Base-by-base conservation (phyloP, 2,113 vertebrate species). In the Dipodomys stephensi region DNA sequence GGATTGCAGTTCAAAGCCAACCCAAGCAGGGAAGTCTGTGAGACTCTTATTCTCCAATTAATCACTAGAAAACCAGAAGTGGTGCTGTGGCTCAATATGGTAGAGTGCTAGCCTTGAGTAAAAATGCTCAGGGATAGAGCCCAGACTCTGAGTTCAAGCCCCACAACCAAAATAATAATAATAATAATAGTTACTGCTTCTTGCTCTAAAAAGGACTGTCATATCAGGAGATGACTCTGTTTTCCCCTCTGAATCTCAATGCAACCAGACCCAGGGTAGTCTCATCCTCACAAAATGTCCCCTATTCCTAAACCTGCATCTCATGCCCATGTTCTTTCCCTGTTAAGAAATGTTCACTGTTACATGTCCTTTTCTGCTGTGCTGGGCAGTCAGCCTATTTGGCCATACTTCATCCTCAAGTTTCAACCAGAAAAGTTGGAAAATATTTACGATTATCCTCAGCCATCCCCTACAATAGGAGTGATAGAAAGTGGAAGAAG, bases 211-310 rank as follows among this genome's bases (percentile, higher is more conserved):
- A n/a, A 74, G 62, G 53, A 9, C 64, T 8, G 0, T 15, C 18
- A 30, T 16, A 1, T 19, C 30, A 1, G 57, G 69, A 12, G 22
- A 35, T 0, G 18, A 1, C 2, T 32, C 71, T 28, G 0, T 53
- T 8, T 12, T 30, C 39, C n/a, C 28, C 4, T 32, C 30, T 27
- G 1, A 7, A 10, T 32, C 49, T 28, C 62, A 19, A 20, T 2
- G 7, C 7, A 65, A 20, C n/a, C 49, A 12, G 0, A 4, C 64
- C 0, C 25, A 1, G 28, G 20, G n/a, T 44, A 16, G 13, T 73
- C 16, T 53, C 2, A 0, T 77, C 22, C 39, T 46, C 23, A 23
- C 2, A 0, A 7, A 15, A 2, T 2, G 3, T 16, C 9, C 10
- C 2, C 28, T 64, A 25, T 11, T 22, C 23, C n/a, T 32, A 82